A percentile compares a stretch with the other conserved stretches of the same genome.
Conservation (phyloP, 2,113 vertebrate species). For the pig (Sus scrofa) region T2T-Sscrofa CM000821.6:49670001-49670500, state of each 20-base stretch:
- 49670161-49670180: background rate
- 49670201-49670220: background rate
- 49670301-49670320: no score
- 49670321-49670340: no score
- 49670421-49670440: no score
- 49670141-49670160: background rate
- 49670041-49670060: background rate
- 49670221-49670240: background rate
- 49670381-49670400: no score
- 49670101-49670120: background rate
- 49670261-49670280: no score
- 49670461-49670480: no score
- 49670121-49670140: background rate
- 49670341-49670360: no score
- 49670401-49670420: no score
- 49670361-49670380: no score
- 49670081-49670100: background rate
- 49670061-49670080: background rate
- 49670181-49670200: background rate
- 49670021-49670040: background rate
- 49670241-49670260: background rate
- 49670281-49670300: no score
- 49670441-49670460: no score
- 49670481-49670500: no score
- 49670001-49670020: background rate